A percentile compares a stretch with the other conserved stretches of the same genome.
phyloP scores from a whole-genome alignment of 2,888 invertebrate genomes.

The Zelleria hepariella region DNA sequence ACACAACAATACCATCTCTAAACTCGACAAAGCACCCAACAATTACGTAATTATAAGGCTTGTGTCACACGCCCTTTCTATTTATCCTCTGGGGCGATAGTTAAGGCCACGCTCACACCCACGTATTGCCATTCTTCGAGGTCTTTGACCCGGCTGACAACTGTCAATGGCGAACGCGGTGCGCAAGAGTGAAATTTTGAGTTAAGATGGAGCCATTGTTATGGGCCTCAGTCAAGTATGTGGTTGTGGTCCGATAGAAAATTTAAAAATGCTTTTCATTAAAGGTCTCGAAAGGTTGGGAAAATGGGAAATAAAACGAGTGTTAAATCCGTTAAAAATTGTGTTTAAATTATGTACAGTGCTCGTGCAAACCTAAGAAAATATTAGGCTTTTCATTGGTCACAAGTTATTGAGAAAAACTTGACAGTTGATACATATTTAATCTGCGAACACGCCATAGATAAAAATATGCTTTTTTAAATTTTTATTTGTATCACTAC shows the following conservation, averaged over 20 bases:
- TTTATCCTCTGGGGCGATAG: conserved; percentile 1
- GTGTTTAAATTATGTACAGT: too few relatives aligned
- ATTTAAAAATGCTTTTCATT: background rate
- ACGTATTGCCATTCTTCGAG: conserved; percentile 15
- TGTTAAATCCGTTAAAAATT: too few relatives aligned
- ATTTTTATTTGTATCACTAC: too few relatives aligned
- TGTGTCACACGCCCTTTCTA: background rate
- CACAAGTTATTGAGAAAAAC: too few relatives aligned
- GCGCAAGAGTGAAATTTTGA: background rate
- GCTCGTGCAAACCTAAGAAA: too few relatives aligned
- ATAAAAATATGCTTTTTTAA: too few relatives aligned
- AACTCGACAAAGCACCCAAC: background rate
- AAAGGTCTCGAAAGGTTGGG: too few relatives aligned
- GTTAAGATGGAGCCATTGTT: background rate
- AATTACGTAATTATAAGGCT: background rate
- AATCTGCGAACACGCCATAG: too few relatives aligned
- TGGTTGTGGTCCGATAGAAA: too few relatives aligned
- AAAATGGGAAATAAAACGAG: too few relatives aligned
- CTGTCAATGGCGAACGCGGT: background rate
- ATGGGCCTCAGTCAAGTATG: background rate
- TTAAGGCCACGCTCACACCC: conserved; percentile 14
- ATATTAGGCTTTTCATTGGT: too few relatives aligned
- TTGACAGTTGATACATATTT: too few relatives aligned
- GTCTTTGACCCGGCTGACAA: conserved; percentile 21
- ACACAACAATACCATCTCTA: background rate